Evolutionary conservation across 2,113 vertebrate genomes (phyloP), one percentile per base, ranked within the genome.

Genomic region (Phaethon lepturus): DNA sequence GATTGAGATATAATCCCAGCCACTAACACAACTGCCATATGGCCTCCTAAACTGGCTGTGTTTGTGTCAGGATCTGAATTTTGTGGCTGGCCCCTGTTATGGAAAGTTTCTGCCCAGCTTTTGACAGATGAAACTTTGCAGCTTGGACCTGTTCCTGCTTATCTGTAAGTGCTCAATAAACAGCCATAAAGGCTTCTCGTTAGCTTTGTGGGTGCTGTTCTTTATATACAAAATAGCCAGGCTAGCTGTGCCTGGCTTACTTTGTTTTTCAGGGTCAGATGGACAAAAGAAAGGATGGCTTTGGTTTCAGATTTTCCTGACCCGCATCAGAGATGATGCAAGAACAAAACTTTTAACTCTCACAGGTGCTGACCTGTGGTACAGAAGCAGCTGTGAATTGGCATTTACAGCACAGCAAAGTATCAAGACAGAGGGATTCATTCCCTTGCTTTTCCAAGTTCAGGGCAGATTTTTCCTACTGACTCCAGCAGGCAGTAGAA

Each of bases 331-430:
- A 88, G 31, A 59, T 25, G 7, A 93, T 44, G 10, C 31, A 74
- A 76, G 28, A 84, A 20, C 8, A 80, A 73, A 82, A 68, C 2
- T 74, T 86, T 88, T 81, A 88, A 74, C 56, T 75, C 33, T 74
- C 20, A 31, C 0, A 56, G 25, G 35, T 4, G 0, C 49, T 82
- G 67, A 52, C 19, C 66, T 0, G 0, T 26, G 17, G 13, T 55
- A 13, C 0, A 1, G 59, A 71, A 53, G 9, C 17, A 87, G 35
- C 14, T 35, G 5, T 64, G 49, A 93, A 62, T 0, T 85, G 45
- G 15, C 9, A 85, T 79, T 87, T 93, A 69, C 5, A 68, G 24
- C 29, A 75, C 47, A 62, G 28, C 38, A 71, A 24, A 73, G 3
- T 6, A 18, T 55, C 31, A 50, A 17, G 3, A 22, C 20, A 18